Base-by-base conservation (phyloP, 2,113 vertebrate genomes). In the Thamnaconus septentrionalis region DNA sequence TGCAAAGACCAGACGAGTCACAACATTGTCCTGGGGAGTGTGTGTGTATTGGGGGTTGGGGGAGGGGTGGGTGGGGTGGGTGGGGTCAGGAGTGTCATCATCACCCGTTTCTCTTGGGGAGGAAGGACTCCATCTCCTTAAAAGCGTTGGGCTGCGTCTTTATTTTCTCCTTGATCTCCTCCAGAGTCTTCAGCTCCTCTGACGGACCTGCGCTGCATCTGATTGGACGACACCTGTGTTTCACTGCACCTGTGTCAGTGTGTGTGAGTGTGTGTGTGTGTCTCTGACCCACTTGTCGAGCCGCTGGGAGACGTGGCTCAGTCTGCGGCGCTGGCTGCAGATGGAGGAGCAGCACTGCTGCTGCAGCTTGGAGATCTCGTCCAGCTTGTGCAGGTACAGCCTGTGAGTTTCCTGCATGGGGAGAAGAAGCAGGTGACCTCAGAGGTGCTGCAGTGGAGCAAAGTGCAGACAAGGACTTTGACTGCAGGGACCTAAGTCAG, bases 51-150 rank as follows among this genome's bases (percentile, higher is more conserved):
- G 7, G 47, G 47, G 4, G 4, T 31, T 1, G 18, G 18, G 18
- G 18, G 18, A 1, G 7, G 47, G 47, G 47, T 0, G 18, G 18
- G 18, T 31, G 18, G 18, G 18, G 18, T 31, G 18, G n/a, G n/a
- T n/a, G n/a, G n/a, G n/a, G n/a, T 31, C 18, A 31, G 18, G 18
- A 31, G 18, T 31, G 18, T 31, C 18, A 31, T 31, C n/a, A 80
- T 90, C 67, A 98, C 97, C 95, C 96, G 0, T 99, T 99, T 88
- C 94, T 94, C 90, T 95, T 95, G 7, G 96, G 97, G 81, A 99
- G 90, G 42, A 95, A 99, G 47, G 95, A 87, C 59, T 98, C 96
- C 97, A 99, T 99, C 79, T 99, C 96, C 11, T 90, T 93, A 84
- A 98, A 95, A n/a, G 89, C 75, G 0, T 89, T 94, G 62, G 93